Evolutionary conservation across 2,113 vertebrate genomes (phyloP).

Genomic region (Cavia aperea): DNA sequence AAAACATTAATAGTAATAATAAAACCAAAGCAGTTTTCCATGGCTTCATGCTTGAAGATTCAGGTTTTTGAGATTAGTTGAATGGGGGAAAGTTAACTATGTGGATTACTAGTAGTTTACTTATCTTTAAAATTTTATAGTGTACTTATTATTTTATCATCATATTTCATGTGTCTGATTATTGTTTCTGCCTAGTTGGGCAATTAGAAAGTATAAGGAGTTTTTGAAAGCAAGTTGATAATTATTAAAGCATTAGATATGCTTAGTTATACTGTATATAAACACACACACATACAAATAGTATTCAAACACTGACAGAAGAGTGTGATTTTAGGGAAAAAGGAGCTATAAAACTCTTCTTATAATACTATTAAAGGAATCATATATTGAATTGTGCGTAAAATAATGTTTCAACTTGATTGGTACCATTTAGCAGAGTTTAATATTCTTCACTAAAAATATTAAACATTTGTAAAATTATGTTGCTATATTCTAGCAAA

Average conservation of each 20-base stretch:
- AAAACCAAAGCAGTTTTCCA: background rate
- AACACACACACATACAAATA: background rate
- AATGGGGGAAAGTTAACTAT: background rate
- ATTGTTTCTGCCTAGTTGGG: background rate
- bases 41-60: background rate
- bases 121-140: background rate
- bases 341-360: background rate
- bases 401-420: background rate
- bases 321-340: background rate
- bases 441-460: background rate
- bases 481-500: background rate
- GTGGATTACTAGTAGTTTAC: background rate
- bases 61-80: background rate
- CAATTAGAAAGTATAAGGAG: background rate
- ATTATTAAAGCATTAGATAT: background rate
- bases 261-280: background rate
- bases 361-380: background rate
- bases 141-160: background rate
- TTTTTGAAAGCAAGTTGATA: background rate
- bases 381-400: background rate
- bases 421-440: background rate
- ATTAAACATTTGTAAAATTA: background rate
- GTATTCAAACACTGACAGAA: background rate
- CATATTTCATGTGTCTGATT: background rate
- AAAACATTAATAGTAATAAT: background rate